These are phyloP conservation scores for Anguilla marmorata DNA, from an alignment of 2,797 vertebrate genomes.

Conservation along the genomic window DNA sequence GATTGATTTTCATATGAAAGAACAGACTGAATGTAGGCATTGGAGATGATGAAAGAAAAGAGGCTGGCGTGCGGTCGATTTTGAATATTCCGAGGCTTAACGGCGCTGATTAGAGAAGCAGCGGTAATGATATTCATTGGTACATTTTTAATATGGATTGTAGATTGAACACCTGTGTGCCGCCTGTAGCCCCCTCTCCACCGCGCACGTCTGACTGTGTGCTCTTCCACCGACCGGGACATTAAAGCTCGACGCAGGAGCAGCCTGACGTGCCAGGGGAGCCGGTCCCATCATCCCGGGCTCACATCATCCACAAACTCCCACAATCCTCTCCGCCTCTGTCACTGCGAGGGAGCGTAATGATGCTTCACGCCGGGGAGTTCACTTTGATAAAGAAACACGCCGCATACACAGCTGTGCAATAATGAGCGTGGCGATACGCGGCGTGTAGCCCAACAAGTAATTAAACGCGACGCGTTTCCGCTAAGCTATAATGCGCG, in stretches of 20 bases:
- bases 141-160: not conserved
- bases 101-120: not conserved
- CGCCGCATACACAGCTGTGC: not conserved
- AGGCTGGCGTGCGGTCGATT: not conserved
- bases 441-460: not conserved
- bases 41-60: not conserved
- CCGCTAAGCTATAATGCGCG: not conserved
- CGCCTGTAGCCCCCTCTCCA: not conserved
- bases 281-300: not conserved
- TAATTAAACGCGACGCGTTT: not conserved
- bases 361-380: not conserved
- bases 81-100: constrained; percentile 11
- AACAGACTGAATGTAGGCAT: not conserved
- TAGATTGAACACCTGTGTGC: constrained; percentile 12
- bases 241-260: not conserved
- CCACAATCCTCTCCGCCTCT: not conserved
- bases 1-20: not conserved
- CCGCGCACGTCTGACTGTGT: not conserved
- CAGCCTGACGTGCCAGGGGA: not conserved
- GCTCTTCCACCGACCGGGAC: not conserved
- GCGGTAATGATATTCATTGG: constrained; percentile 18
- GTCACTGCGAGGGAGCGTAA: not conserved
- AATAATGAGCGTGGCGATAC: not conserved
- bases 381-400: constrained; percentile 11
- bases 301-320: not conserved